Base-by-base conservation (phyloP, 1,140 invertebrate genomes). In the Aphelinus atriplicis region DNA sequence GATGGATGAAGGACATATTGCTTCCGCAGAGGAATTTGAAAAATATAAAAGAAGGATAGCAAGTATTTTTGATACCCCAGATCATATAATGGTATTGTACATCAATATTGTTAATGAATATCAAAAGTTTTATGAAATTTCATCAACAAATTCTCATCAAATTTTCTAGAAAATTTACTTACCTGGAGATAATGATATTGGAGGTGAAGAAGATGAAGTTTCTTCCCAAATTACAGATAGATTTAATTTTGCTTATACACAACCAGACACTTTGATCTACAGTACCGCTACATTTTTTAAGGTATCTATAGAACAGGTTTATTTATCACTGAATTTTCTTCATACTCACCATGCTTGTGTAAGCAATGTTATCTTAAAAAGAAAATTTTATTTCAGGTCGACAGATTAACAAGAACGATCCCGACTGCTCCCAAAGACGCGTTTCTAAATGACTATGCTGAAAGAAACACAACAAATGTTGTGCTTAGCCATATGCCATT, bases 101-200 rank as follows among this genome's bases (percentile, higher is more conserved):
- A 71, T 45, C n/a, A 55, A 26, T 62, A 53, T 71, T 63, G n/a
- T 45, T 64, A 71, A 62, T 74, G 47, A 50, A 1, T 45, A 58
- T 65, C 56, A 46, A 46, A 64, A 26, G 56, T 53, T 10, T 46
- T 63, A 26, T 50, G 1, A 7, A 7, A 46, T 72, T n/a, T 43
- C 2, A 5, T 45, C 10, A 70, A 26, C 26, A 26, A 58, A 64
- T 1, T 63, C 73, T 69, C 42, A 66, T 65, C 53, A 68, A 7
- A 42, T 76, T 57, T 71, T 90, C 61, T 83, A 95, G 95, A 92
- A 92, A 86, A 90, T 98, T 71, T 96, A 94, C 89, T 85, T 98
- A 75, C 95, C 96, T 55, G 97, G 97, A 42, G 97, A 98, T 84
- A 98, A 98, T 89, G 96, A 98, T 84, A 96, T 98, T 79, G 97